These are phyloP conservation scores for Synanthedon andrenaeformis DNA, from an alignment of 2,888 invertebrate species.

Conservation along the genomic window DNA sequence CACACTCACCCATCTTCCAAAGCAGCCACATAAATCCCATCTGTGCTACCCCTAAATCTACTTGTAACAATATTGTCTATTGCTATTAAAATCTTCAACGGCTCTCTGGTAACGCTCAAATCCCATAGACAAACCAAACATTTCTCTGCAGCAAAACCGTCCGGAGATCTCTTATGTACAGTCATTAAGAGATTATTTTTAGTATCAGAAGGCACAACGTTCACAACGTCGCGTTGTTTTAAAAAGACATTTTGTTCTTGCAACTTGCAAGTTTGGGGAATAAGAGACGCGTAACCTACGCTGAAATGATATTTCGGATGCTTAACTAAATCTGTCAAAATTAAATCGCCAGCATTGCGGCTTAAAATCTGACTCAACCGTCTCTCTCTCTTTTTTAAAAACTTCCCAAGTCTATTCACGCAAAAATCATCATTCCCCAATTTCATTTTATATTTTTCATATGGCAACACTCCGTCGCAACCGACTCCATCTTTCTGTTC, in stretches of 20 bases:
- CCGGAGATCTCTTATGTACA: slow-evolving; percentile 28
- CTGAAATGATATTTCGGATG: slow-evolving; percentile 42
- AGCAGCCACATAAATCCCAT: slow-evolving; percentile 49
- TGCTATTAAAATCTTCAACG: slow-evolving; percentile 41
- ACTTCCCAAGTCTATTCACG: slow-evolving; percentile 29
- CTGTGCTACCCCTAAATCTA: slow-evolving; percentile 33
- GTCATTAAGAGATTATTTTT: slow-evolving; percentile 44
- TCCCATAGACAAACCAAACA: slow-evolving; percentile 52
- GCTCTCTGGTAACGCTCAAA: slow-evolving; percentile 38
- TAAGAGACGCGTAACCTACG: slow-evolving; percentile 35
- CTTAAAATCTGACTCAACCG: slow-evolving; percentile 36
- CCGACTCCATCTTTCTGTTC: slow-evolving; percentile 59
- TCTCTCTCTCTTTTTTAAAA: slow-evolving; percentile 43
- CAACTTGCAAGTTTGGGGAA: slow-evolving; percentile 20
- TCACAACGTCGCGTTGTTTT: slow-evolving; percentile 29
- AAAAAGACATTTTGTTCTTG: slow-evolving; percentile 23
- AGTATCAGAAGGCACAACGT: slow-evolving; percentile 35
- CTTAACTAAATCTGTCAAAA: slow-evolving; percentile 25
- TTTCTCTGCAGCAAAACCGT: slow-evolving; percentile 16
- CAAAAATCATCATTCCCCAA: slow-evolving; percentile 36
- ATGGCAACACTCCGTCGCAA: slow-evolving; percentile 36
- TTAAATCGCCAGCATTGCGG: slow-evolving; percentile 29
- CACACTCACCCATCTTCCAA: slow-evolving; percentile 47
- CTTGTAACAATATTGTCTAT: slow-evolving; percentile 42
- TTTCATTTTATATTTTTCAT: slow-evolving; percentile 37